phyloP scores from a whole-genome alignment of 2,888 invertebrate species.

The Cosmorhoe ocellata region DNA sequence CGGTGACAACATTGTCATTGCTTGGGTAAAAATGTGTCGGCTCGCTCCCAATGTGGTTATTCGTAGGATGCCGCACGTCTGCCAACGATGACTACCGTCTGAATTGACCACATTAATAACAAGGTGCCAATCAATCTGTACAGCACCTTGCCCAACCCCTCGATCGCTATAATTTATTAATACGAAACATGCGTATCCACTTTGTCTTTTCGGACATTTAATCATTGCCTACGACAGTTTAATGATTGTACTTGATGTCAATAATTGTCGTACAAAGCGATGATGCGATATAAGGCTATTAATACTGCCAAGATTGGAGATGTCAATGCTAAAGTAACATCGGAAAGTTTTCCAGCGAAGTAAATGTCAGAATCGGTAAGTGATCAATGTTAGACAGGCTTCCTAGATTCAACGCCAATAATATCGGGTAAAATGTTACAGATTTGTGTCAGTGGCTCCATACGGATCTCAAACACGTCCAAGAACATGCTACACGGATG shows the following conservation, averaged over 20 bases:
- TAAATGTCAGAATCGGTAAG: constrained; percentile 13
- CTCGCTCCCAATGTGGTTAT: constrained; percentile 54
- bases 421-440: constrained; percentile 41
- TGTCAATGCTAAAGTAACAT: constrained; percentile 17
- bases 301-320: constrained; percentile 10
- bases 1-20: constrained; percentile 36
- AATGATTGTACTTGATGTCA: constrained; percentile 41
- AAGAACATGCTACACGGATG: constrained; percentile 67
- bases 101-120: constrained; percentile 56
- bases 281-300: constrained; percentile 17
- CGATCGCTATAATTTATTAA: constrained; percentile 63
- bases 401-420: constrained; percentile 44
- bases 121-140: constrained; percentile 66
- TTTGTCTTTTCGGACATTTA: constrained; percentile 44
- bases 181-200: constrained; percentile 46
- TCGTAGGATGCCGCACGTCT: constrained; percentile 36
- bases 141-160: constrained; percentile 57
- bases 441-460: constrained; percentile 51
- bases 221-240: constrained; percentile 43
- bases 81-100: constrained; percentile 63
- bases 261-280: constrained; percentile 30
- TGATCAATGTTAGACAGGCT: constrained; percentile 33
- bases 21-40: constrained; percentile 52
- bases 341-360: constrained; percentile 9
- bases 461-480: constrained; percentile 57